Evolutionary conservation across 2,797 vertebrate genomes (phyloP).

Genomic region (Coregonus suidteri): DNA sequence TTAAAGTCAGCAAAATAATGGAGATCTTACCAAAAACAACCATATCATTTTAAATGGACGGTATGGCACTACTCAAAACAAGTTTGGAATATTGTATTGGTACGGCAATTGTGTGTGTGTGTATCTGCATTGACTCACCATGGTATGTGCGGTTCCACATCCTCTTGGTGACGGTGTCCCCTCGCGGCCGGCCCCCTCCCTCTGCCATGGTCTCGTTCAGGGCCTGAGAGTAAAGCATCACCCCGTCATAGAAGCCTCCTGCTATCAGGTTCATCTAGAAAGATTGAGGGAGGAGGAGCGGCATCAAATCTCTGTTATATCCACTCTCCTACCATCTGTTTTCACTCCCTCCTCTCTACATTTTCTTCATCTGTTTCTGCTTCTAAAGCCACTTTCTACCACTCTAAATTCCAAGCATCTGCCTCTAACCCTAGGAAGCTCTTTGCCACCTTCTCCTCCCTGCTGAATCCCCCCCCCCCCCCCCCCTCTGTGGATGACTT

Average conservation of each 20-base stretch:
- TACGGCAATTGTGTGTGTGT: neutral
- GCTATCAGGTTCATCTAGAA: constrained; percentile 83
- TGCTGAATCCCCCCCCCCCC: no score
- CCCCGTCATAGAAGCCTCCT: constrained; percentile 84
- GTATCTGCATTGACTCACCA: constrained; percentile 66
- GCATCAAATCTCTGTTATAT: no score
- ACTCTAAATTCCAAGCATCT: no score
- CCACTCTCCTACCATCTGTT: no score
- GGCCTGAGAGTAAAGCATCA: constrained; percentile 85
- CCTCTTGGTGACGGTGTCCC: constrained; percentile 67
- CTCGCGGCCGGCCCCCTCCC: constrained; percentile 57
- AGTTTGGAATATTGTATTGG: neutral
- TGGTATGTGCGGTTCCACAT: constrained; percentile 76
- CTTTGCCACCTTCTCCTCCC: no score
- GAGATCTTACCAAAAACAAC: no score
- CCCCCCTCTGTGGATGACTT: no score
- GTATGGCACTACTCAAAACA: neutral
- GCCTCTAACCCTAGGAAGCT: no score
- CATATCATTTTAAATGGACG: no score
- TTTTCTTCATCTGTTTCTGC: no score
- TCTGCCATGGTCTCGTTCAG: constrained; percentile 78
- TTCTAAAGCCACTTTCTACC: no score
- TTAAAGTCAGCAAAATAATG: neutral
- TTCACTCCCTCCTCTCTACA: no score
- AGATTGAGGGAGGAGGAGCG: neutral